Conservation (phyloP, 2,888 invertebrate genomes). For the Sepiola atlantica region DNA sequence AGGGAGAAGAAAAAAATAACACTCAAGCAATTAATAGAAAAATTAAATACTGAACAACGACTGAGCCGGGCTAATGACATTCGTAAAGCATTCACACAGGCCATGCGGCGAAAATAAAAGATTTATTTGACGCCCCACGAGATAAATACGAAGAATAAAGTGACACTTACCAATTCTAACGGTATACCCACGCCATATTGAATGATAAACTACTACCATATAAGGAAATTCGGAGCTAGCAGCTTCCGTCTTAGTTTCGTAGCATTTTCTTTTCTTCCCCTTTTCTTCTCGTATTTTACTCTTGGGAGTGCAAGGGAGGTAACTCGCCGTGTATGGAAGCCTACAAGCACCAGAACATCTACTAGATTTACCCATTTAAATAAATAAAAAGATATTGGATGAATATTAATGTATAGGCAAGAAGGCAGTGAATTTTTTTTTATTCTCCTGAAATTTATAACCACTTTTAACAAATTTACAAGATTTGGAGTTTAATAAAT, state of each 20-base stretch:
- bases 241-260: neutral
- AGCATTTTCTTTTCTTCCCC: neutral
- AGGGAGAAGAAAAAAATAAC: neutral
- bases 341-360: neutral
- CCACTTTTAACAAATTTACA: neutral
- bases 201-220: slow-evolving; percentile 42
- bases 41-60: neutral
- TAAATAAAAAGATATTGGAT: neutral
- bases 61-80: neutral
- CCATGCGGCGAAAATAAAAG: neutral
- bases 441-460: neutral
- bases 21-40: neutral
- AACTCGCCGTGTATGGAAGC: neutral
- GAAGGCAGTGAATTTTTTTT: neutral
- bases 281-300: neutral
- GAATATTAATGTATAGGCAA: neutral
- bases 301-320: neutral
- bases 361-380: neutral
- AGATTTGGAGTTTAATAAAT: too few species aligned
- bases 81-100: neutral
- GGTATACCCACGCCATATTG: slow-evolving; percentile 39
- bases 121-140: neutral
- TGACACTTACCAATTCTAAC: slow-evolving; percentile 10
- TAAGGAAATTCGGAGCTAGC: slow-evolving; percentile 33
- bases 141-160: neutral